Conservation (phyloP, 2,797 vertebrate species). For the Megalops cyprinoides region DNA sequence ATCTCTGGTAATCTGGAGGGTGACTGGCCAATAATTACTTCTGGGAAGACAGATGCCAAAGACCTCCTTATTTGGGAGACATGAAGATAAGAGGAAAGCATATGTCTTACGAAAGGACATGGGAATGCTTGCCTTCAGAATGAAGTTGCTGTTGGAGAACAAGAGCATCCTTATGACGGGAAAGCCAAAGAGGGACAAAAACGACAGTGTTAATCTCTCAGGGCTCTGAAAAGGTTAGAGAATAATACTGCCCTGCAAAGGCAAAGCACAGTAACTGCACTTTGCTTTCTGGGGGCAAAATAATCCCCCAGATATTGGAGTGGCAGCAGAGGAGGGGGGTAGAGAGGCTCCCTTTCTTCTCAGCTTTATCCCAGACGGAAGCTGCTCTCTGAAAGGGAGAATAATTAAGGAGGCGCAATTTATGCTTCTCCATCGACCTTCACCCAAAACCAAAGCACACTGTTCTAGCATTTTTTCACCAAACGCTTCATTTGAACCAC, state of each 20-base stretch:
- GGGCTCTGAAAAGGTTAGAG: slow-evolving; percentile 17
- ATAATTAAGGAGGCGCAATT: not conserved
- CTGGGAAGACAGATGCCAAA: not conserved
- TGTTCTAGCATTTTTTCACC: not conserved
- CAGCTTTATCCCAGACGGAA: not conserved
- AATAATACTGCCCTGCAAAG: no score
- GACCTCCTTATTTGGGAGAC: not conserved
- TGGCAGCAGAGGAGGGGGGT: not conserved
- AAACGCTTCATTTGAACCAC: not conserved
- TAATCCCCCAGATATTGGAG: slow-evolving; percentile 20
- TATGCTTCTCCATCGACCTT: not conserved
- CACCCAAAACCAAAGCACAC: not conserved
- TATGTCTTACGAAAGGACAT: not conserved
- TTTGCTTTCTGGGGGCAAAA: no score
- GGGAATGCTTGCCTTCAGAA: not conserved
- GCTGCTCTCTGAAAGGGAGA: not conserved
- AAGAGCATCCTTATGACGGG: slow-evolving; percentile 24
- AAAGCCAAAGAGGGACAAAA: slow-evolving; percentile 20
- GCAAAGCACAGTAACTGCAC: no score
- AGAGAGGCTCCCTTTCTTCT: slow-evolving; percentile 1
- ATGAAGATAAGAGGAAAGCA: not conserved
- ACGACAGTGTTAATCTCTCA: slow-evolving; percentile 21
- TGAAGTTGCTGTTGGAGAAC: slow-evolving; percentile 19
- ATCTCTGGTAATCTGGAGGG: not conserved
- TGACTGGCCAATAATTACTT: not conserved